Base-by-base conservation (phyloP, 2,888 invertebrate species). In the Lapara coniferarum region DNA sequence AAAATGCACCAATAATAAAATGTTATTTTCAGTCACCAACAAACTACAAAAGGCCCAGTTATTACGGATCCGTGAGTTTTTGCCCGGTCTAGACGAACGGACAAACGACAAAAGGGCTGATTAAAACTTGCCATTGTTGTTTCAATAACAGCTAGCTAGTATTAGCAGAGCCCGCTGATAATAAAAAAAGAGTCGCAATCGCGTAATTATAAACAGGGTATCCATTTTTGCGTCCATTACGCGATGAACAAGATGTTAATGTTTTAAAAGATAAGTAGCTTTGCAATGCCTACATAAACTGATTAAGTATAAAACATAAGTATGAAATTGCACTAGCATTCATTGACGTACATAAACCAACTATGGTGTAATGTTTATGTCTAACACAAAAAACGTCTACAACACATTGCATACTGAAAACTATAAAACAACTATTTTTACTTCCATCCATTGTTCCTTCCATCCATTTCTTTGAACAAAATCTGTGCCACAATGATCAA, bases 51-150 rank as follows among this genome's bases (percentile, higher is more conserved):
- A 81, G 79, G 78, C 74, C 79, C 78, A 75, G 80, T 84, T 84
- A 82, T 84, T 87, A 69, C 59, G 53, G 68, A 49, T 84, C 81
- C 82, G 83, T 81, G 80, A 78, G 85, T 86, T 87, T 89, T 79
- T 88, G 85, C 79, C 83, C 84, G 82, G 90, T 90, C 90, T 90
- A 90, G 89, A 89, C 90, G 78, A 81, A 85, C 83, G 82, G 83
- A 85, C 86, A 86, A 87, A 87, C 85, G 87, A 89, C 88, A 89
- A 91, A 88, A 87, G 85, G 83, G 80, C 85, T 92, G 90, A 93
- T 93, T 93, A 92, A 93, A 92, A 90, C 82, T 84, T 82, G 82
- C 87, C 81, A 89, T 92, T 90, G 89, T 89, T 84, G 80, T 81
- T 80, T 76, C 82, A 80, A 70, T 74, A 80, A 78, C 78, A 79